A percentile compares a stretch with the other conserved stretches of the same genome.
phyloP scores from a whole-genome alignment of 2,113 vertebrate genomes.

The Haemorhous mexicanus region DNA sequence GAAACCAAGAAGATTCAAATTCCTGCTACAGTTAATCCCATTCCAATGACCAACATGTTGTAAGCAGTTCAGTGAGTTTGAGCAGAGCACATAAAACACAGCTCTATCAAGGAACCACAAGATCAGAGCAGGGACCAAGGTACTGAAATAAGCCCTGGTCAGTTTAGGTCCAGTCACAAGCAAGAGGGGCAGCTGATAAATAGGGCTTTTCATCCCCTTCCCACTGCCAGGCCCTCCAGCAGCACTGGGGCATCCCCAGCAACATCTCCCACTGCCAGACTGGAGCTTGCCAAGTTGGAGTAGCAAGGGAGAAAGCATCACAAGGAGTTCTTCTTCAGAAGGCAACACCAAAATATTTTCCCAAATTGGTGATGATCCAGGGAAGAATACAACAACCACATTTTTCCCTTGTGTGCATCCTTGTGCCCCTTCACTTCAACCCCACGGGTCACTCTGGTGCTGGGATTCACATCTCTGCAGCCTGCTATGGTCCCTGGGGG shows the following conservation, averaged over 20 bases:
- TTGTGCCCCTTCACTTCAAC: neutral
- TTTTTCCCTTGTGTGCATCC: neutral
- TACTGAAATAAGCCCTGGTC: neutral
- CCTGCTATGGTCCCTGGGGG: accelerated
- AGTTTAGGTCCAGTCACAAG: neutral
- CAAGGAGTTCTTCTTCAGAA: neutral
- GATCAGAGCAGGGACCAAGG: neutral
- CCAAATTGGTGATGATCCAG: neutral
- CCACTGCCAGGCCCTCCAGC: neutral
- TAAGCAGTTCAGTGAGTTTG: neutral
- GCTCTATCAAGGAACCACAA: neutral
- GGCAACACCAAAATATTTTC: neutral
- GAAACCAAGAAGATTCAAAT: neutral
- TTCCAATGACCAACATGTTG: neutral
- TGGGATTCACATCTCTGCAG: accelerated
- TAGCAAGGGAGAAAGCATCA: neutral
- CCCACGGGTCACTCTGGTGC: neutral
- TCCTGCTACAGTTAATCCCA: neutral
- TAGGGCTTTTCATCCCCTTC: neutral
- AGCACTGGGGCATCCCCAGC: neutral
- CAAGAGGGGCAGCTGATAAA: neutral
- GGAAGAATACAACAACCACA: neutral
- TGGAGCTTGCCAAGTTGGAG: neutral
- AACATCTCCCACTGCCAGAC: neutral
- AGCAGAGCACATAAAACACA: neutral